Evolutionary conservation across 2,797 vertebrate genomes (phyloP).

Genomic region (Melanotaenia boesemani): DNA sequence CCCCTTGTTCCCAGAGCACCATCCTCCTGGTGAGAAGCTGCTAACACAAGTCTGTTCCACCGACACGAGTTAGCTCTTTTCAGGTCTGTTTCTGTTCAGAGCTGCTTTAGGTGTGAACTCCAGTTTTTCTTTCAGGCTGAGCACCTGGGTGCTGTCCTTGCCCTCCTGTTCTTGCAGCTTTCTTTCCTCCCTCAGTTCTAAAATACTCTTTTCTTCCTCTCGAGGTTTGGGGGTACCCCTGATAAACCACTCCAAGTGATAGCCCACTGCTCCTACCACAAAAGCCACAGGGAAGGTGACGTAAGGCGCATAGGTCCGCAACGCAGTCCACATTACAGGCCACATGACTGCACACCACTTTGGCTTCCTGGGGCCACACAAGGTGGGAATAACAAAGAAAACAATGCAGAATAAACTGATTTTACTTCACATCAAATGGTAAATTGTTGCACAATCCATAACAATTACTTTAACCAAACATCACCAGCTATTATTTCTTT

Average conservation of each 20-base stretch:
- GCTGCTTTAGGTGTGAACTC: conserved; percentile 95
- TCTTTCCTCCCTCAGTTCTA: conserved; percentile 93
- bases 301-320: conserved; percentile 94
- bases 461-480: not conserved
- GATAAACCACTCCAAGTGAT: conserved; percentile 94
- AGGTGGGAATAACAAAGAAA: not conserved
- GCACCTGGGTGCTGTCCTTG: conserved; percentile 91
- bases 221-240: conserved; percentile 86
- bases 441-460: not conserved
- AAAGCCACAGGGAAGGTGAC: conserved; percentile 96
- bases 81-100: conserved; percentile 92
- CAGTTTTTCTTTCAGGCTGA: conserved; percentile 94
- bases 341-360: conserved; percentile 85
- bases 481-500: not conserved
- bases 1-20: not conserved
- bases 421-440: not conserved
- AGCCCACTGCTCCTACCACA: conserved; percentile 95
- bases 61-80: conserved; percentile 85
- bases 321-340: conserved; percentile 89
- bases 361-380: not conserved
- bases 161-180: conserved; percentile 91
- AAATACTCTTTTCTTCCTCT: conserved; percentile 90
- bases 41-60: conserved; percentile 17
- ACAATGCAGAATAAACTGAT: not conserved
- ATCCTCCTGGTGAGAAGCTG: conserved; percentile 2